A percentile compares a stretch with the other conserved stretches of the same genome.
phyloP scores from a whole-genome alignment of 2,113 vertebrate genomes.

The Leptocoma aspasia region DNA sequence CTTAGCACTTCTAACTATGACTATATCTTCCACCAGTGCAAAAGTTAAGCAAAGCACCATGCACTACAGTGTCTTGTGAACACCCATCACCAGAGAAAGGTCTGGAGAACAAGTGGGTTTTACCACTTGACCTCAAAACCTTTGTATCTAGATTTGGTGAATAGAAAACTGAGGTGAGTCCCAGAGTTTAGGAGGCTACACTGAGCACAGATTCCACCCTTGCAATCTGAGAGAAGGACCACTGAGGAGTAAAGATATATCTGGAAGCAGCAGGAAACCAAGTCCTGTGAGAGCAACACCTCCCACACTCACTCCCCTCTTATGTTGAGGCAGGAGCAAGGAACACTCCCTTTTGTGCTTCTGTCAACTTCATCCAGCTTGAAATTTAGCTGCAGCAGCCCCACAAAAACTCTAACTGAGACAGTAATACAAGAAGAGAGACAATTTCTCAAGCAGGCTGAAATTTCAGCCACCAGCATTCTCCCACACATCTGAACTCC shows the following conservation, averaged over 20 bases:
- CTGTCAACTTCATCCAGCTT: background rate
- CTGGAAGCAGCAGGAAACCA: background rate
- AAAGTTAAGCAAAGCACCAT: background rate
- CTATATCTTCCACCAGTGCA: background rate
- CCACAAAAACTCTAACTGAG: background rate
- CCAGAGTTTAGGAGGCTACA: background rate
- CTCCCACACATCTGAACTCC: constrained; percentile 46
- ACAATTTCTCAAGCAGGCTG: background rate
- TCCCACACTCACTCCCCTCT: background rate
- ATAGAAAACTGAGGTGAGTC: background rate
- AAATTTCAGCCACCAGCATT: background rate
- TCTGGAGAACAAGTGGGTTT: background rate
- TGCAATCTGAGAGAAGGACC: background rate
- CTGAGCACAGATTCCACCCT: background rate
- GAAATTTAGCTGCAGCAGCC: background rate
- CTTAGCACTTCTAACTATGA: background rate
- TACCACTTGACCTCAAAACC: background rate
- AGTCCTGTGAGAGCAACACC: background rate
- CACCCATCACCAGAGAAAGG: background rate
- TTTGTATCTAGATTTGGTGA: background rate
- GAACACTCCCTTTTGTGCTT: background rate
- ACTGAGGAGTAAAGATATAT: background rate
- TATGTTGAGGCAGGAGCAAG: background rate
- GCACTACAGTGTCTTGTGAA: background rate
- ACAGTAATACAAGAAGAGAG: background rate